A percentile compares a stretch with the other conserved stretches of the same genome.
These are phyloP conservation scores for Xyrichtys novacula DNA, from an alignment of 2,797 vertebrate genomes.

Conservation along the genomic window DNA sequence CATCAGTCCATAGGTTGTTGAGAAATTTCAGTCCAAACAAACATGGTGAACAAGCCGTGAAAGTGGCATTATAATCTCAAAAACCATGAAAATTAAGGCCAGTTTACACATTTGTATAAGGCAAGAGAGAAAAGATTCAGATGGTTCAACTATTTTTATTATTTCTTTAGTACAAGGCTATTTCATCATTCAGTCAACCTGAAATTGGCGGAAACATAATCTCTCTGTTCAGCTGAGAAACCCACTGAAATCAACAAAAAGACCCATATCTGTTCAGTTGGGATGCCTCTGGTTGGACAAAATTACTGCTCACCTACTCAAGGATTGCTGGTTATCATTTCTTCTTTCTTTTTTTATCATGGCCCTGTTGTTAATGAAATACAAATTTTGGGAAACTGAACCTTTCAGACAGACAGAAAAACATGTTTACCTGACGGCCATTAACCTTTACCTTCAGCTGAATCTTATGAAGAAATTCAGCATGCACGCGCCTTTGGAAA, in stretches of 20 bases:
- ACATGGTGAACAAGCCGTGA: neutral
- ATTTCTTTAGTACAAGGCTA: constrained; percentile 3
- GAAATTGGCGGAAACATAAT: constrained; percentile 7
- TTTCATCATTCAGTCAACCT: constrained; percentile 17
- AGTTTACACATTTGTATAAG: neutral
- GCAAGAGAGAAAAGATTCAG: no score
- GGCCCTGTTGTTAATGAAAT: constrained; percentile 10
- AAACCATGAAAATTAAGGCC: neutral
- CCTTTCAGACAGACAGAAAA: no score
- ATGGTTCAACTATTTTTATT: no score
- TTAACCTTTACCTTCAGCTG: constrained; percentile 55
- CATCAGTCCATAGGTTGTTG: neutral
- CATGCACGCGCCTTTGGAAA: constrained; percentile 56
- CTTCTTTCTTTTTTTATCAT: neutral
- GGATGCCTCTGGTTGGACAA: constrained; percentile 13
- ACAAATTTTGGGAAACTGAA: constrained; percentile 1
- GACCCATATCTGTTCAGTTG: neutral
- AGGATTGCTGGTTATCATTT: neutral
- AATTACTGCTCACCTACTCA: neutral
- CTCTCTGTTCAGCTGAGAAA: neutral
- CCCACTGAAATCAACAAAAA: neutral
- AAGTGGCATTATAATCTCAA: neutral
- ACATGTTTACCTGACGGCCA: constrained; percentile 30
- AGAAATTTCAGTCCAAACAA: constrained; percentile 7
- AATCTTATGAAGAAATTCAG: constrained; percentile 44